Percentiles rank a stretch among this genome's conserved stretches.
Evolutionary conservation across 2,797 vertebrate genomes (phyloP).

Genomic region (Aphelocoma californica): DNA sequence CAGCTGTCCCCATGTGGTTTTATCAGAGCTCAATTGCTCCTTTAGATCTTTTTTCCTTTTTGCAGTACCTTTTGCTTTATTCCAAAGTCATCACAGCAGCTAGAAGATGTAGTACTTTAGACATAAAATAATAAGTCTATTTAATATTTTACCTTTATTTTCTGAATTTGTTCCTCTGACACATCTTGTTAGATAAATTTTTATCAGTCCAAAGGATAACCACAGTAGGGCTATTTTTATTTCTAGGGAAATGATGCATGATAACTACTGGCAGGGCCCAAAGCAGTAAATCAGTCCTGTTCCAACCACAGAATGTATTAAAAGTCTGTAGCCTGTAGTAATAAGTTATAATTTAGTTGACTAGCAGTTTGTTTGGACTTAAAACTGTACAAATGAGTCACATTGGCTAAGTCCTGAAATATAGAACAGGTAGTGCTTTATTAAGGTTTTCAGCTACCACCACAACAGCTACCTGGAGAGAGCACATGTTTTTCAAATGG

Average conservation of each 20-base stretch:
- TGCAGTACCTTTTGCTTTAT: slow-evolving; percentile 38
- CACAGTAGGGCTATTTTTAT: slow-evolving; percentile 70
- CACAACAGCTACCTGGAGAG: slow-evolving; percentile 26
- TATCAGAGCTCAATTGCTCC: slow-evolving; percentile 42
- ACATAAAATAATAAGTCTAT: slow-evolving; percentile 50
- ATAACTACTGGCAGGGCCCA: slow-evolving; percentile 22
- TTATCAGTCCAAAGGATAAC: slow-evolving; percentile 66
- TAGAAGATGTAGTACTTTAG: slow-evolving; percentile 47
- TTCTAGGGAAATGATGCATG: slow-evolving; percentile 62
- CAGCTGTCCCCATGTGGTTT: slow-evolving; percentile 45
- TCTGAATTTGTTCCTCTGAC: slow-evolving; percentile 57
- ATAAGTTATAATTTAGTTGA: slow-evolving; percentile 66
- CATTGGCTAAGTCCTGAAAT: slow-evolving; percentile 43
- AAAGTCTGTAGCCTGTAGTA: slow-evolving; percentile 53
- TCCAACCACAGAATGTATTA: slow-evolving; percentile 42
- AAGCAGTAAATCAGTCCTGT: slow-evolving; percentile 50
- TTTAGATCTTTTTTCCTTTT: slow-evolving; percentile 51
- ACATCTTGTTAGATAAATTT: slow-evolving; percentile 63
- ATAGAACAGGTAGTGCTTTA: slow-evolving; percentile 49
- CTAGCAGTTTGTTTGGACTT: slow-evolving; percentile 52
- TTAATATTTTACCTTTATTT: slow-evolving; percentile 70
- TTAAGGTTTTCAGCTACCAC: slow-evolving; percentile 37
- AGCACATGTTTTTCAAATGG: neutral
- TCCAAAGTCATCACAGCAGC: slow-evolving; percentile 36
- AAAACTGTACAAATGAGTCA: slow-evolving; percentile 61